A percentile compares a stretch with the other conserved stretches of the same genome.
Evolutionary conservation across 1,140 invertebrate genomes (phyloP).

Genomic region (Grapholita molesta): DNA sequence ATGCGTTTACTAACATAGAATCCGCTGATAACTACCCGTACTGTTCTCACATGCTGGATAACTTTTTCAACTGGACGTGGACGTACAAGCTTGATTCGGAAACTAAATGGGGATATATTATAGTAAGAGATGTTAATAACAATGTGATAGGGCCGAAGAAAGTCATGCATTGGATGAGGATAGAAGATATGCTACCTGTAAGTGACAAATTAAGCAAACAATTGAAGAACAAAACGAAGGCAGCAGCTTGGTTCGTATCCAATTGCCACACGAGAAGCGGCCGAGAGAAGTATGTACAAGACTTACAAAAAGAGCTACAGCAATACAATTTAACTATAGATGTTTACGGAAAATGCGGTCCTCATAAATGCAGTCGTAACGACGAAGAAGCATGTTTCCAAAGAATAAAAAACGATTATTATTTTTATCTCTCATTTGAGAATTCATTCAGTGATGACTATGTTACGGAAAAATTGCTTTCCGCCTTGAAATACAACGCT

Average conservation of each 20-base stretch:
- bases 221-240: conserved; percentile 70
- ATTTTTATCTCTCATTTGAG: conserved; percentile 86
- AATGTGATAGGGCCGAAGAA: conserved; percentile 54
- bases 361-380: conserved; percentile 47
- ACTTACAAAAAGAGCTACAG: conserved; percentile 78
- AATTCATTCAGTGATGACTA: conserved; percentile 82
- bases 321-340: conserved; percentile 76
- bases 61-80: conserved; percentile 82
- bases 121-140: conserved; percentile 49
- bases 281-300: conserved; percentile 78
- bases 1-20: conserved; percentile 59
- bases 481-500: conserved; percentile 64
- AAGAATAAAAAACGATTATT: conserved; percentile 78
- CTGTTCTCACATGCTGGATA: conserved; percentile 55
- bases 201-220: conserved; percentile 44
- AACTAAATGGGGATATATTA: conserved; percentile 78
- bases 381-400: conserved; percentile 59
- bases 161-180: conserved; percentile 54
- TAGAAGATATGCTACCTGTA: conserved; percentile 58
- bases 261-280: conserved; percentile 80
- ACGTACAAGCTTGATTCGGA: conserved; percentile 83
- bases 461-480: conserved; percentile 82
- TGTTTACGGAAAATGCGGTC: conserved; percentile 84
- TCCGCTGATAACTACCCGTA: conserved; percentile 60
- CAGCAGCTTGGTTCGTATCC: conserved; percentile 83